Conservation (phyloP, 2,888 invertebrate species). For the Diadegma fenestrale region DNA sequence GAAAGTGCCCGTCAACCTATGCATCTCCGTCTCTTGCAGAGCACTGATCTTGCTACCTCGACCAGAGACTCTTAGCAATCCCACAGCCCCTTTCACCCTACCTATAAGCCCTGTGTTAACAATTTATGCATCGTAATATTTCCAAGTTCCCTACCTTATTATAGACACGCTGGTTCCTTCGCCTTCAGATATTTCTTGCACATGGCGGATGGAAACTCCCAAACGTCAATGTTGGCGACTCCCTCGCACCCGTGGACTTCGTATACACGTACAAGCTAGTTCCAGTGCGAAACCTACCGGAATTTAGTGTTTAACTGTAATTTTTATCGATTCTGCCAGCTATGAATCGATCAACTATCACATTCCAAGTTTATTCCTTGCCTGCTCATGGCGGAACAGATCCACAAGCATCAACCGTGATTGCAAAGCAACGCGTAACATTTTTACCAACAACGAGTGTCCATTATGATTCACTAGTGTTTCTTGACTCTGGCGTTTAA, state of each 20-base stretch:
- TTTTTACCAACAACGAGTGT: no score
- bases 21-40: background rate
- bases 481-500: no score
- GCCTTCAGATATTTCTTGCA: background rate
- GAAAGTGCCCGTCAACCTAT: conserved; percentile 29
- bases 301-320: background rate
- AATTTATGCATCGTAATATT: conserved; percentile 79
- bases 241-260: background rate
- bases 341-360: conserved; percentile 11
- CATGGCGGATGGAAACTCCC: conserved; percentile 3
- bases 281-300: background rate
- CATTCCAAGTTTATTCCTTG: background rate
- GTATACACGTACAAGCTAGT: background rate
- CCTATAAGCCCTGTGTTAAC: conserved; percentile 73
- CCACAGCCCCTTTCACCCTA: conserved; percentile 64
- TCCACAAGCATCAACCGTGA: background rate
- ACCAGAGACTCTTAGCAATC: conserved; percentile 16
- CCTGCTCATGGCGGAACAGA: background rate
- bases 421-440: background rate
- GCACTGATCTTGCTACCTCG: background rate
- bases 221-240: conserved; percentile 23
- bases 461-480: no score
- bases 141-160: conserved; percentile 52
- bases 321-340: background rate
- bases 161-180: conserved; percentile 10